phyloP scores from a whole-genome alignment of 2,888 invertebrate species.

The Xestia c-nigrum region DNA sequence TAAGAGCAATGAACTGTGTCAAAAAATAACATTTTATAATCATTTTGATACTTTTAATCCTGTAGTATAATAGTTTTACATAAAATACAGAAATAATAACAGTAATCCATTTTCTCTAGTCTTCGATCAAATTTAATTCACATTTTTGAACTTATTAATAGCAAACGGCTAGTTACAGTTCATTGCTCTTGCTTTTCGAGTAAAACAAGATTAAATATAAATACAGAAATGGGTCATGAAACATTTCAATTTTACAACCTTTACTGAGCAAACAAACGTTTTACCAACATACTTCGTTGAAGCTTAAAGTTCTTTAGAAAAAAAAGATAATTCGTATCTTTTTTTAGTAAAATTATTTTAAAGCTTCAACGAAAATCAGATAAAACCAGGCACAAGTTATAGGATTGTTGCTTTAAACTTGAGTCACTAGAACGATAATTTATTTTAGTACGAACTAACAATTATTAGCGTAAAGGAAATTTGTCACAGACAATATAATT shows the following conservation, averaged over 20 bases:
- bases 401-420: constrained; percentile 72
- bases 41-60: not conserved
- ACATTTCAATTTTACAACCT: constrained; percentile 81
- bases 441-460: constrained; percentile 78
- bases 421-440: constrained; percentile 76
- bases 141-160: constrained; percentile 28
- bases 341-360: constrained; percentile 28
- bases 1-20: constrained; percentile 29
- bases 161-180: constrained; percentile 36
- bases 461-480: constrained; percentile 79
- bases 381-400: constrained; percentile 83
- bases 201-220: constrained; percentile 47
- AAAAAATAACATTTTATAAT: not conserved
- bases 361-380: constrained; percentile 69
- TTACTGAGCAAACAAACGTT: constrained; percentile 86
- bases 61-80: not conserved
- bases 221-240: constrained; percentile 65
- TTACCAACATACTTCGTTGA: constrained; percentile 69
- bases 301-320: constrained; percentile 63
- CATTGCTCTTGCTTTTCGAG: constrained; percentile 62
- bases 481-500: constrained; percentile 76
- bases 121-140: constrained; percentile 26
- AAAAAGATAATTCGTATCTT: constrained; percentile 12
- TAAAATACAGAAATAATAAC: constrained; percentile 11
- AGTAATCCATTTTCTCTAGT: constrained; percentile 17